Base-by-base conservation (phyloP, 2,113 vertebrate species). In the Mus pahari region DNA sequence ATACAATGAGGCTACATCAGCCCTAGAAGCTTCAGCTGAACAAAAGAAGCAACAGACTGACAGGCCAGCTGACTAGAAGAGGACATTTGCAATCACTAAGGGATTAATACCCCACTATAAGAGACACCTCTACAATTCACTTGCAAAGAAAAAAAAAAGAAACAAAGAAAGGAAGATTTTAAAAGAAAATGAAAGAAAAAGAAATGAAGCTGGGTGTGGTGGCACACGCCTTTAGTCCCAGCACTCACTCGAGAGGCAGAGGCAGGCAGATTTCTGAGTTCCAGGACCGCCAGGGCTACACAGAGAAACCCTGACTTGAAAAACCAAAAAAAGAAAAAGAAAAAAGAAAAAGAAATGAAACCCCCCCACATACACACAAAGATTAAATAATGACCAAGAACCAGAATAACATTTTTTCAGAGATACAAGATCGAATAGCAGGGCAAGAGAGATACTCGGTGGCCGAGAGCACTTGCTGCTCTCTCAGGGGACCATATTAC, bases 1-100 rank as follows among this genome's bases (percentile, higher is more conserved):
- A n/a, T n/a, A n/a, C n/a, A n/a, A n/a, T n/a, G 0, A 64, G 60
- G n/a, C 16, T 6, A 10, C 1, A 1, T 13, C 10, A 14, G 19
- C 39, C 24, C 13, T 0, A n/a, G 70, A 74, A n/a, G 42, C 33
- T 84, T 50, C 55, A 13, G 28, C 55, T 8, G 14, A 12, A 28
- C 12, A 1, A 48, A 62, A 42, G 31, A 10, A 7, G 24, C 45
- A 24, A 36, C 28, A 50, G 28, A 36, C 55, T 33, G 28, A 70
- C 26, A 24, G 71, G 48, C 48, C 68, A 88, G 58, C 7, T 42
- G 81, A 42, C 50, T 39, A 6, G 64, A 33, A 31, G 26, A 68
- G 55, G 31, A 16, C 4, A 36, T 60, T 58, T 36, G 7, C 39
- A 62, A 73, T 71, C 7, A 33, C 31, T n/a, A 62, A 60, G 39